Percentiles rank a stretch among this genome's conserved stretches.
Conservation (phyloP, 2,797 vertebrate genomes). For the Gallinago nigripennis region DNA sequence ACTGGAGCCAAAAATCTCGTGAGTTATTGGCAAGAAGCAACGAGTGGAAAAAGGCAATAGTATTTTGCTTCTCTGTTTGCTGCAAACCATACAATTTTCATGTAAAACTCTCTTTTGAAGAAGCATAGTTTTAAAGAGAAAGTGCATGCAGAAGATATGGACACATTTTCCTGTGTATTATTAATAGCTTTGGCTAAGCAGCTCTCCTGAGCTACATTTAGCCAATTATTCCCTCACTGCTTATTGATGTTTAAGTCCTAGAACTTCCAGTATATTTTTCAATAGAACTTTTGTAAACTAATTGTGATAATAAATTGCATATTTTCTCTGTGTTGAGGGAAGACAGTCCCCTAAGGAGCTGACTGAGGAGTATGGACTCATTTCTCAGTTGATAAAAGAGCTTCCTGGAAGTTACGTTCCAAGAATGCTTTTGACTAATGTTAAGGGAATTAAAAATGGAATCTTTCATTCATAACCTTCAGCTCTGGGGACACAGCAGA, state of each 20-base stretch:
- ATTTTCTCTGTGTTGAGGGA: neutral
- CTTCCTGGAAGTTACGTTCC: neutral
- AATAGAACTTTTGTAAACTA: constrained; percentile 34
- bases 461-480: neutral
- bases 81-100: neutral
- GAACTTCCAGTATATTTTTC: constrained; percentile 29
- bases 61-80: neutral
- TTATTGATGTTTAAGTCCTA: constrained; percentile 20
- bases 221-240: neutral
- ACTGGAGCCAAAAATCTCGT: constrained; percentile 12
- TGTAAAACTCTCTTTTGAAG: neutral
- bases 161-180: neutral
- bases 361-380: neutral
- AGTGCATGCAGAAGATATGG: neutral
- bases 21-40: constrained; percentile 23
- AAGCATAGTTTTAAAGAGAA: constrained; percentile 4
- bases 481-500: neutral
- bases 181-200: neutral
- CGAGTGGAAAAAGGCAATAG: constrained; percentile 1
- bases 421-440: neutral
- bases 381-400: neutral
- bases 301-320: neutral
- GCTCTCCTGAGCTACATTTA: constrained; percentile 10
- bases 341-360: neutral
- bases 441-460: neutral